Evolutionary conservation across 1,140 invertebrate genomes (phyloP), one percentile per base, ranked within the genome.

Genomic region (Neodiprion virginianus): DNA sequence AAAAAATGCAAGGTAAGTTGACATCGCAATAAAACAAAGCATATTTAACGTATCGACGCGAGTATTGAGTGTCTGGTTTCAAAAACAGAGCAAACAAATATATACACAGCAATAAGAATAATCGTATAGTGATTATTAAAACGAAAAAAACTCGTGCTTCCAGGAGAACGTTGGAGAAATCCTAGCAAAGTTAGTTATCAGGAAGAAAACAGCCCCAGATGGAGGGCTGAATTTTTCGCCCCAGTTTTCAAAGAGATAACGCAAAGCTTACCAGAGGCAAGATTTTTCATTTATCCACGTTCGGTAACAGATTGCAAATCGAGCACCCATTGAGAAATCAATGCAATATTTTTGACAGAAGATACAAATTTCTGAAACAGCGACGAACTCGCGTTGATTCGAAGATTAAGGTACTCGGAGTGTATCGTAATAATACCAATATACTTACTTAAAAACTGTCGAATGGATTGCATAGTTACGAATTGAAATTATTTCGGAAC

Each of bases 241-340:
- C 82, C 83, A 1, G 76, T 82, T 72, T 82, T 78, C 69, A 74
- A 77, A 48, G 74, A 23, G 7, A 11, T 72, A 0, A 76, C 11
- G 3, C n/a, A 77, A 8, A 76, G n/a, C 23, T 50, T 84, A n/a
- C 71, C 75, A 4, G 75, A 84, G 80, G 83, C 83, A 81, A 80
- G 67, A 47, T 8, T 28, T n/a, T 28, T 21, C 11, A 69, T 21
- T 69, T 11, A 68, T 69, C 21, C 67, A n/a, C 11, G 9, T 21
- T 9, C 0, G 1, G 49, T 40, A 28, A 48, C 50, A 69, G 40
- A 70, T 23, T 66, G 21, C 3, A 49, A 67, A 76, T 71, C 21
- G 71, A 72, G n/a, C 68, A n/a, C 70, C 17, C 50, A 49, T 67
- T 69, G 0, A 40, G 28, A 40, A 40, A 40, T 40, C 28, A 40